Percentiles rank a stretch among this genome's conserved stretches.
Evolutionary conservation across 2,113 vertebrate species (phyloP).

Genomic region (Hemicordylus capensis): DNA sequence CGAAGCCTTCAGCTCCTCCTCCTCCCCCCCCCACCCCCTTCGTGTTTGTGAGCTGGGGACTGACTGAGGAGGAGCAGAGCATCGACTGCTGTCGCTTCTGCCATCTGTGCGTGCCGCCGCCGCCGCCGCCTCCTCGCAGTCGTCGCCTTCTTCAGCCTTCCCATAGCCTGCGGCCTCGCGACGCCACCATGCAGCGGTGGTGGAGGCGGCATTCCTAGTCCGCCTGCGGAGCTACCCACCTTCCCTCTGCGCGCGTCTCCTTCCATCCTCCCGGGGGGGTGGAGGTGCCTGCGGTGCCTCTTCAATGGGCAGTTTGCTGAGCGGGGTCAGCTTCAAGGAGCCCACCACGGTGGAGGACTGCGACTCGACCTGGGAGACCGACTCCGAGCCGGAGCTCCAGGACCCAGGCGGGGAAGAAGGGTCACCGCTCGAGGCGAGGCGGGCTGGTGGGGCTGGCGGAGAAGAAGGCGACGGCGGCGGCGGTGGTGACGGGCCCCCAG

Average conservation of each 20-base stretch:
- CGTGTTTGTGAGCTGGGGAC: slow-evolving; percentile 48
- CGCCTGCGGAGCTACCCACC: background rate
- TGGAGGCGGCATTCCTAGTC: background rate
- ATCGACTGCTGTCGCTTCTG: slow-evolving; percentile 2
- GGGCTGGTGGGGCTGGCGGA: slow-evolving; percentile 19
- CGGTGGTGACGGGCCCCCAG: background rate
- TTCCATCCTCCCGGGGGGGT: background rate
- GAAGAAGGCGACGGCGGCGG: background rate
- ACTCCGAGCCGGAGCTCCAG: slow-evolving; percentile 72
- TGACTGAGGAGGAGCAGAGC: slow-evolving; percentile 49
- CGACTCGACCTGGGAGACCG: slow-evolving; percentile 79
- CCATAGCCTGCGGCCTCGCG: slow-evolving; percentile 48
- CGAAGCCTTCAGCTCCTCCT: slow-evolving; percentile 67
- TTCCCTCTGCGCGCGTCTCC: background rate
- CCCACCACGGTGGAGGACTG: slow-evolving; percentile 80
- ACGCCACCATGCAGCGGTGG: slow-evolving; percentile 29
- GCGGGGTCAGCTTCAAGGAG: slow-evolving; percentile 76
- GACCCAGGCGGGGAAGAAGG: slow-evolving; percentile 32
- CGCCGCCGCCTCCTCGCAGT: background rate
- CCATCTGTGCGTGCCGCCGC: background rate
- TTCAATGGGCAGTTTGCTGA: slow-evolving; percentile 77
- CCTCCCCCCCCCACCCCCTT: slow-evolving; percentile 13
- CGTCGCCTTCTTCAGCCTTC: slow-evolving; percentile 19
- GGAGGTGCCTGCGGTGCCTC: slow-evolving; percentile 43
- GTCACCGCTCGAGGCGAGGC: slow-evolving; percentile 41